A percentile compares a stretch with the other conserved stretches of the same genome.
Conservation (phyloP, 2,888 invertebrate genomes). For the Drosophila setosimentum region DNA sequence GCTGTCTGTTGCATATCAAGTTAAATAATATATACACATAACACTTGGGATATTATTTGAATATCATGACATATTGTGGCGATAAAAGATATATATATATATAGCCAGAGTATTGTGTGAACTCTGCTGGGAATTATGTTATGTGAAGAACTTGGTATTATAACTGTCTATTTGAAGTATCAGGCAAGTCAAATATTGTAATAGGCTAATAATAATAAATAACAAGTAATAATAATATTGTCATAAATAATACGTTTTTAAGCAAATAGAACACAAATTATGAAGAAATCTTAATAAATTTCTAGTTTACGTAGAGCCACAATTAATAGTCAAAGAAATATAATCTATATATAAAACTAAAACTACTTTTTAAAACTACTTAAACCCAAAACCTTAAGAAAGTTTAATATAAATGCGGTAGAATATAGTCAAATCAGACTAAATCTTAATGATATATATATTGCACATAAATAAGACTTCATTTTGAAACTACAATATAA, state of each 20-base stretch:
- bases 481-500: background rate
- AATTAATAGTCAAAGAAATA: too few species aligned
- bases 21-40: constrained; percentile 5
- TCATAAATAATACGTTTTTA: too few species aligned
- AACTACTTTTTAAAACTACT: too few species aligned
- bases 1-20: constrained; percentile 47
- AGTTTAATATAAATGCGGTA: background rate
- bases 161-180: background rate
- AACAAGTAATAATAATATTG: background rate
- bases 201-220: background rate
- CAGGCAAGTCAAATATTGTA: background rate
- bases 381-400: background rate
- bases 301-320: too few species aligned
- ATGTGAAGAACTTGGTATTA: background rate
- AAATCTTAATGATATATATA: background rate
- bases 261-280: too few species aligned
- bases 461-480: too few species aligned
- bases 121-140: background rate
- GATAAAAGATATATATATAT: constrained; percentile 7
- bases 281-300: too few species aligned
- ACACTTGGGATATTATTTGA: constrained; percentile 38
- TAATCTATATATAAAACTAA: too few species aligned
- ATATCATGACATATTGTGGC: constrained; percentile 50
- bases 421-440: background rate
- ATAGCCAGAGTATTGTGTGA: background rate